These are phyloP conservation scores for Hemichromis elongatus DNA, from an alignment of 2,113 vertebrate genomes.

Conservation along the genomic window DNA sequence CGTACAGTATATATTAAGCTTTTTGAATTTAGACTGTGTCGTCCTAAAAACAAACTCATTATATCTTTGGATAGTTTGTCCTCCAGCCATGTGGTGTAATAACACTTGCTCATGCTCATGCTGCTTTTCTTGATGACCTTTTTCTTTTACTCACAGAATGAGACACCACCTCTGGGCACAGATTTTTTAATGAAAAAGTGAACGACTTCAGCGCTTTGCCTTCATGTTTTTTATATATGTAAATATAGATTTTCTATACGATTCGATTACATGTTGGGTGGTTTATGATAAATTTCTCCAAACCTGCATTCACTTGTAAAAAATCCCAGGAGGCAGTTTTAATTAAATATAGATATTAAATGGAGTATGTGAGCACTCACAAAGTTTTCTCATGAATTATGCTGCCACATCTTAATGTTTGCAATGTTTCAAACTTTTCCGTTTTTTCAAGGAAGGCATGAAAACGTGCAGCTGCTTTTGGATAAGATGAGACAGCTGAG, in stretches of 20 bases:
- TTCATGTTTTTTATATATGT: fast-evolving
- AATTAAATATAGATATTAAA: slow-evolving; percentile 63
- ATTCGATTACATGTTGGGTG: not conserved
- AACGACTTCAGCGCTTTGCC: not conserved
- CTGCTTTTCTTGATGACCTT: slow-evolving; percentile 28
- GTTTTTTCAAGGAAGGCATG: not conserved
- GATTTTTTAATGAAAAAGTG: slow-evolving; percentile 9
- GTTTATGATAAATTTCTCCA: not conserved
- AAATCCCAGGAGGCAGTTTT: slow-evolving; percentile 9
- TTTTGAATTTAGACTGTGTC: not conserved
- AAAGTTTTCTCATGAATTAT: slow-evolving; percentile 54
- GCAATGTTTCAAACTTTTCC: not conserved
- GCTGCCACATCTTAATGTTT: slow-evolving; percentile 15
- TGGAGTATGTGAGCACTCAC: slow-evolving; percentile 25
- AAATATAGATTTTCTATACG: not conserved
- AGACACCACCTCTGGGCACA: not conserved
- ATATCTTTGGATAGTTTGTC: not conserved
- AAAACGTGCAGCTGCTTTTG: not conserved
- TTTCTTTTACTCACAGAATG: not conserved
- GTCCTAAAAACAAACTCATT: slow-evolving; percentile 3
- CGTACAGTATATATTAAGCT: not conserved
- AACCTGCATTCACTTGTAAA: not conserved
- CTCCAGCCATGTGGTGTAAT: not conserved
- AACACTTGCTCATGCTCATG: not conserved
- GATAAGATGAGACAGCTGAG: not conserved